Base-by-base conservation (phyloP, 2,797 vertebrate genomes). In the Sebastes trivittatus region DNA sequence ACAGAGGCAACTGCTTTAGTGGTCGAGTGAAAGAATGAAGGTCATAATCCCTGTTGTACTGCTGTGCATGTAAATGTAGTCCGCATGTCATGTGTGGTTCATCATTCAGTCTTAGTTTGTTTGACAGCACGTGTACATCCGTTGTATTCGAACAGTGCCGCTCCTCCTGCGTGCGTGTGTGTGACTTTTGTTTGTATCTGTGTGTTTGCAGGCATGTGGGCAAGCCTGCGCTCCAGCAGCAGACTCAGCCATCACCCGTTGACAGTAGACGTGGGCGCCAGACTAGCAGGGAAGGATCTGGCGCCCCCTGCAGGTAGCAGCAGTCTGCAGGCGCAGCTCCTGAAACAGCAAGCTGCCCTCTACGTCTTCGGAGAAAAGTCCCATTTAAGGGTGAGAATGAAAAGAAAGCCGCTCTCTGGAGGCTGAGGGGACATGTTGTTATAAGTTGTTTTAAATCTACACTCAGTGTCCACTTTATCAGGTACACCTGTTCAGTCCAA, bases 341-440 rank as follows among this genome's bases (percentile, higher is more conserved):
- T 97, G 77, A 99, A 98, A 84, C 97, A 97, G 56, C 98, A 98
- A 93, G 97, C 98, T 11, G 96, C 97, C 22, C 95, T 99, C 72
- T 99, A 99, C 80, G 95, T 99, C 93, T 98, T 99, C 67, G 98
- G 98, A 76, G 98, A 99, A 93, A 99, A 99, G 93, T 98, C 98
- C n/a, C 98, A 99, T 87, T 94, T 99, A 83, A 96, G 96, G 97
- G 98, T 99, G 96, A 86, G 93, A 42, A 52, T 5, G 46, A 34
- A 23, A 64, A 6, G 11, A 46, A 63, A 42, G 7, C 14, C 3
- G 14, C 10, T 69, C 4, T 61, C 7, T 52, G 11, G n/a, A 3
- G 11, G 14, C n/a, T 4, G 10, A 38, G 29, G 9, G 4, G 18
- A 56, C 9, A 30, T 78, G 59, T 14, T 49, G 10, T 38, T 38